Percentiles rank a stretch among this genome's conserved stretches.
Conservation (phyloP, 2,888 invertebrate genomes). For the Aphidoletes aphidimyza region DNA sequence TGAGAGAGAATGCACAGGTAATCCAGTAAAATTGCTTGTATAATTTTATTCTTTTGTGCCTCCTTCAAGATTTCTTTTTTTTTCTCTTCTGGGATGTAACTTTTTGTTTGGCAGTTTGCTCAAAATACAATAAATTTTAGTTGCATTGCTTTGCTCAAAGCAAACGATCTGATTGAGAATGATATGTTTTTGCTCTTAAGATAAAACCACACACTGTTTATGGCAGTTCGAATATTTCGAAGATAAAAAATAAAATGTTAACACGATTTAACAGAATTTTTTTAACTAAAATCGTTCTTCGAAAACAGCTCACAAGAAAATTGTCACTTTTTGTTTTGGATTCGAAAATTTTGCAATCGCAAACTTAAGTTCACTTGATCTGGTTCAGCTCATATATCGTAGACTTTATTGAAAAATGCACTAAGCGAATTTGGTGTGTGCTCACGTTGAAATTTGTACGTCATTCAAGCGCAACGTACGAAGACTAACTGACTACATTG, state of each 20-base stretch:
- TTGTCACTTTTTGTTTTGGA: too few species aligned
- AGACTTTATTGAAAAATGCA: background rate
- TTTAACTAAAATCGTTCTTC: too few species aligned
- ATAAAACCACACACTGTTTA: background rate
- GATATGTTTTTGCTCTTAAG: slow-evolving; percentile 4
- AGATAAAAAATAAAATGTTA: background rate
- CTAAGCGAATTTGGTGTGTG: too few species aligned
- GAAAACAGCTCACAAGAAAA: too few species aligned
- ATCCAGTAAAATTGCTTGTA: slow-evolving; percentile 28
- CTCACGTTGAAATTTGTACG: background rate
- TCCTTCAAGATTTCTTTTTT: background rate
- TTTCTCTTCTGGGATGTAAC: background rate
- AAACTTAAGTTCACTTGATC: too few species aligned
- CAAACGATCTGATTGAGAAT: background rate
- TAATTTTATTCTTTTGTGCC: slow-evolving; percentile 33
- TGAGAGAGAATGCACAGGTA: slow-evolving; percentile 20
- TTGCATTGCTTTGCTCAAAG: background rate
- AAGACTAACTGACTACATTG: slow-evolving; percentile 51
- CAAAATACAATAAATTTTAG: slow-evolving; percentile 25
- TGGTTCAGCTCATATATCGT: too few species aligned
- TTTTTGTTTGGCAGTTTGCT: background rate
- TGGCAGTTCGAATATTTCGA: background rate
- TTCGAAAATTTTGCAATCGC: too few species aligned
- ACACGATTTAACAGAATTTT: background rate
- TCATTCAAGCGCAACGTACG: slow-evolving; percentile 34